Percentiles rank a stretch among this genome's conserved stretches.
These are phyloP conservation scores for Sebastes jordani DNA, from an alignment of 2,797 vertebrate species.

Conservation along the genomic window DNA sequence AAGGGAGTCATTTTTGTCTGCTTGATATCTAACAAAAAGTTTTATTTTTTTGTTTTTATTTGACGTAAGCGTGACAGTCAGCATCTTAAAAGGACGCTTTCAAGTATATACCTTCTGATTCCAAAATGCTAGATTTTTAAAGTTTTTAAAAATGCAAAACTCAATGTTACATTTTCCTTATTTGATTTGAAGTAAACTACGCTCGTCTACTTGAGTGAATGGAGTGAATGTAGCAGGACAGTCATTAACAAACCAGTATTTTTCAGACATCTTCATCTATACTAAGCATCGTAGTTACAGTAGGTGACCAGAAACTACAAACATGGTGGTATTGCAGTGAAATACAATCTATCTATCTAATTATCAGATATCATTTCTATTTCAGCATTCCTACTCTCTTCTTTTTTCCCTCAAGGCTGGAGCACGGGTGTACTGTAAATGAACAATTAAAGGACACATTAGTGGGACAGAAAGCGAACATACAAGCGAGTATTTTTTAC, in stretches of 20 bases:
- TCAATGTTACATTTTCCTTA: not conserved
- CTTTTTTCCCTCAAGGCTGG: not conserved
- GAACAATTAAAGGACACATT: conserved; percentile 23
- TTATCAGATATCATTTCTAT: not conserved
- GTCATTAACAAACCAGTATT: not conserved
- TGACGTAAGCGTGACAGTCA: not conserved
- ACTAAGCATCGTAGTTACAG: not conserved
- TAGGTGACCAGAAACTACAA: not conserved
- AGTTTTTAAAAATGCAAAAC: not conserved
- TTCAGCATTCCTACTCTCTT: not conserved
- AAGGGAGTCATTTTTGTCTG: not conserved
- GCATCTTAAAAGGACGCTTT: not conserved
- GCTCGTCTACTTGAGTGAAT: not conserved
- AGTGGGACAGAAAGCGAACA: not conserved
- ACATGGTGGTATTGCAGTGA: not conserved
- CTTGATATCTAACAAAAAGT: not conserved
- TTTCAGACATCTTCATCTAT: not conserved
- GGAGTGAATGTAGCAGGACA: not conserved
- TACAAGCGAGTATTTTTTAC: not conserved
- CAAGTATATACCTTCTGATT: not conserved
- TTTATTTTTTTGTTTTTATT: not conserved
- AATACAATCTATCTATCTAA: not conserved
- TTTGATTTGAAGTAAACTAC: not conserved
- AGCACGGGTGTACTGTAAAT: not conserved
- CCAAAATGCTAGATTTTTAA: not conserved